A percentile compares a stretch with the other conserved stretches of the same genome.
These are phyloP conservation scores for Percopsis omiscomaycus DNA, from an alignment of 2,797 vertebrate genomes.

Conservation along the genomic window DNA sequence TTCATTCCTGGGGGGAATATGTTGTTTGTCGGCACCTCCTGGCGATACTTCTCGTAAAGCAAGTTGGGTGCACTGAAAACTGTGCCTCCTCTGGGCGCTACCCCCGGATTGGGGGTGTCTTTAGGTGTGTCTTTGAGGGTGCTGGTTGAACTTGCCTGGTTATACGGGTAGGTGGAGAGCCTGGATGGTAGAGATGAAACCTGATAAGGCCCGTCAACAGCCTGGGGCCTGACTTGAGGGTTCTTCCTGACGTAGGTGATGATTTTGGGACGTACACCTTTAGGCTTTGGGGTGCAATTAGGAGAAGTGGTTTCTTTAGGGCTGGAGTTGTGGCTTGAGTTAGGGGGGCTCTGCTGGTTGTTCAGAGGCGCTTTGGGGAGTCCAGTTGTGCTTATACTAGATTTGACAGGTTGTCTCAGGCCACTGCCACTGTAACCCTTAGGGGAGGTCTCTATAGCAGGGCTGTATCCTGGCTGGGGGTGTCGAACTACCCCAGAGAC, in stretches of 20 bases:
- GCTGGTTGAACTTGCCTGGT: slow-evolving; percentile 50
- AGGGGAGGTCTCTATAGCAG: slow-evolving; percentile 51
- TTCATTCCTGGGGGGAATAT: slow-evolving; percentile 82
- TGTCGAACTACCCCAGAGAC: slow-evolving; percentile 60
- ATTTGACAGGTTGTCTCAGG: slow-evolving; percentile 87
- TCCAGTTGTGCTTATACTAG: slow-evolving; percentile 79
- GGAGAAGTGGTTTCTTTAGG: slow-evolving; percentile 74
- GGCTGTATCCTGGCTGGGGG: slow-evolving; percentile 63
- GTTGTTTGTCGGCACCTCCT: slow-evolving; percentile 85
- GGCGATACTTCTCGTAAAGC: slow-evolving; percentile 88
- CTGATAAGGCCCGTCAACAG: slow-evolving; percentile 78
- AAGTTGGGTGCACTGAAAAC: slow-evolving; percentile 79
- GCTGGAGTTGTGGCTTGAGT: slow-evolving; percentile 68
- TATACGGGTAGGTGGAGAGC: slow-evolving; percentile 69
- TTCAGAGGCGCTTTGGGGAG: slow-evolving; percentile 85
- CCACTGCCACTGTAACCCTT: slow-evolving; percentile 78
- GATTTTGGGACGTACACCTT: slow-evolving; percentile 95
- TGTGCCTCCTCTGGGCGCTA: slow-evolving; percentile 62
- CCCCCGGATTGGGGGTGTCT: slow-evolving; percentile 41
- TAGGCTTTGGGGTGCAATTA: slow-evolving; percentile 84
- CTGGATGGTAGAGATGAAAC: slow-evolving; percentile 83
- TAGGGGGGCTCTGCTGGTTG: slow-evolving; percentile 73
- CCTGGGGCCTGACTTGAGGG: slow-evolving; percentile 85
- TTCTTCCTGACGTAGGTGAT: slow-evolving; percentile 96
- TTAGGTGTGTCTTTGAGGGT: slow-evolving; percentile 51